phyloP scores from a whole-genome alignment of 2,888 invertebrate species.

The Epicampocera succincta region DNA sequence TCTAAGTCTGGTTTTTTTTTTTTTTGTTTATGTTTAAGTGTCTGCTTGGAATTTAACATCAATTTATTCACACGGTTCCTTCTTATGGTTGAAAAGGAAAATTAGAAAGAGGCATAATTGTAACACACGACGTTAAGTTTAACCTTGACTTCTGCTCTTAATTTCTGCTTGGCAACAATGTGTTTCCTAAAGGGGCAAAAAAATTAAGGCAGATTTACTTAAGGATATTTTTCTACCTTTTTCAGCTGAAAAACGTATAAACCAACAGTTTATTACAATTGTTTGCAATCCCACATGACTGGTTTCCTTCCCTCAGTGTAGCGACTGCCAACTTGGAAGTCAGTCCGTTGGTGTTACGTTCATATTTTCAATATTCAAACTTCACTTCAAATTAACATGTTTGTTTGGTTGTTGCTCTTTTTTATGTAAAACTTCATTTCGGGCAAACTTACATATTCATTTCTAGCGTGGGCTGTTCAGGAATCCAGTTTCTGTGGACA shows the following conservation, averaged over 20 bases:
- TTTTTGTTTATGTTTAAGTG: background rate
- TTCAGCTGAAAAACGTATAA: no score
- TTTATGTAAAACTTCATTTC: slow-evolving; percentile 42
- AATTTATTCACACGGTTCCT: slow-evolving; percentile 9
- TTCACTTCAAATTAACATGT: slow-evolving; percentile 17
- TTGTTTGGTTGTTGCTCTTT: background rate
- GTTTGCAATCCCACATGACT: background rate
- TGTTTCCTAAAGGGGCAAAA: no score
- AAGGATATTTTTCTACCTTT: no score
- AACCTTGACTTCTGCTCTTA: no score
- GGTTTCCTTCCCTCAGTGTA: slow-evolving; percentile 46
- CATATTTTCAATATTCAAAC: slow-evolving; percentile 31
- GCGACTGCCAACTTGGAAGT: background rate
- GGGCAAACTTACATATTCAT: slow-evolving; percentile 40
- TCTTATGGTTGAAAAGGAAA: background rate
- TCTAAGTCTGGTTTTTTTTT: no score
- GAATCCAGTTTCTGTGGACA: slow-evolving; percentile 54
- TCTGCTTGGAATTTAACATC: slow-evolving; percentile 3
- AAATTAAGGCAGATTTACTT: no score
- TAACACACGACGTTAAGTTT: slow-evolving; percentile 5
- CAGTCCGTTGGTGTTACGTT: background rate
- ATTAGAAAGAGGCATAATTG: no score
- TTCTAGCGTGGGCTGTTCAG: slow-evolving; percentile 59
- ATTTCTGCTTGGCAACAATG: no score
- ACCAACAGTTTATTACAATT: background rate